phyloP scores from a whole-genome alignment of 1,140 invertebrate genomes.

The Campoletis sonorensis region DNA sequence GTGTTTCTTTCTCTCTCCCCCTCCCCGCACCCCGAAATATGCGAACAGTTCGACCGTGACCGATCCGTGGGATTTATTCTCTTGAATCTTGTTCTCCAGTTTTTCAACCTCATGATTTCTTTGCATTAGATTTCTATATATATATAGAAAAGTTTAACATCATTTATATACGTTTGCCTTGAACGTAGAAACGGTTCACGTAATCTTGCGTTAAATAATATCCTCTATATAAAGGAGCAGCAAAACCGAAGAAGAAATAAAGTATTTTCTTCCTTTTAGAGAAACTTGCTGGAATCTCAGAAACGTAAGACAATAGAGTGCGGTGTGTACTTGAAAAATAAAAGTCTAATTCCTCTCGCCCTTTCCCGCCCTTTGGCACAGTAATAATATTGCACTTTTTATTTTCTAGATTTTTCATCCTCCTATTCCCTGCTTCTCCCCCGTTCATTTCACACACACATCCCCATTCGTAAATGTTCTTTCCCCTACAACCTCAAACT shows the following conservation, averaged over 20 bases:
- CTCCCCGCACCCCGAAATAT: neutral
- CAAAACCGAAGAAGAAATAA: neutral
- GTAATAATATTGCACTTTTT: neutral
- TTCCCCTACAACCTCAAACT: constrained; percentile 4
- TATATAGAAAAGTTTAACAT: neutral
- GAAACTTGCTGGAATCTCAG: neutral
- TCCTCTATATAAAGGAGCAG: neutral
- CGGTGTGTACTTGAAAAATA: neutral
- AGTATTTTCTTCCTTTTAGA: constrained; percentile 1
- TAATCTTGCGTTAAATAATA: neutral
- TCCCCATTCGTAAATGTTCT: neutral
- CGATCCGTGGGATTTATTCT: constrained; percentile 27
- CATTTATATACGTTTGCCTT: neutral
- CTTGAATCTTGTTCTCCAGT: constrained; percentile 1
- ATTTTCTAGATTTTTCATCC: neutral
- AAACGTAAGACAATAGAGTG: neutral
- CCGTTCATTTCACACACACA: neutral
- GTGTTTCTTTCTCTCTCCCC: no score
- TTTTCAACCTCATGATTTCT: constrained; percentile 8
- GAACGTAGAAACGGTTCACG: neutral
- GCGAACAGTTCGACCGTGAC: neutral
- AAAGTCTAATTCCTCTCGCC: neutral
- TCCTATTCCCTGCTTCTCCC: neutral
- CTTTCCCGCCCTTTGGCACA: neutral
- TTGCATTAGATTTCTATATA: neutral